A percentile compares a stretch with the other conserved stretches of the same genome.
phyloP scores from a whole-genome alignment of 2,797 vertebrate genomes.

The Echeneis naucrates region DNA sequence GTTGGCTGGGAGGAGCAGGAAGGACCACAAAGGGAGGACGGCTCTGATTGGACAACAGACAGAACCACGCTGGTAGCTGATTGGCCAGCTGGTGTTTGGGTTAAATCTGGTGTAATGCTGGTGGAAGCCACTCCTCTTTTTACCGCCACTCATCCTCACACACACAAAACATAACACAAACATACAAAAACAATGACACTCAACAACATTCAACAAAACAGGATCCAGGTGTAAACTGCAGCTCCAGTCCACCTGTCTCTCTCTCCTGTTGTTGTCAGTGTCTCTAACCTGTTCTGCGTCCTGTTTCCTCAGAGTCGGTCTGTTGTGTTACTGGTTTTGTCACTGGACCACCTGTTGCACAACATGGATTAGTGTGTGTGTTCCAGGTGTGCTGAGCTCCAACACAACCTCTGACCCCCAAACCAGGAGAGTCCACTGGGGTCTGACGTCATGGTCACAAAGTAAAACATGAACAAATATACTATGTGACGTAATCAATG shows the following conservation, averaged over 20 bases:
- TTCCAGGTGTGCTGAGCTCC: conserved; percentile 35
- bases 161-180: background rate
- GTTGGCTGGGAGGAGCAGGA: conserved; percentile 81
- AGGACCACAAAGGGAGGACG: conserved; percentile 1
- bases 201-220: background rate
- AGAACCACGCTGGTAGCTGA: conserved; percentile 27
- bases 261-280: conserved; percentile 3
- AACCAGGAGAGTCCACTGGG: too few relatives aligned
- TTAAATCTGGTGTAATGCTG: conserved; percentile 88
- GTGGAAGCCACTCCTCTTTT: conserved; percentile 92
- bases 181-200: background rate
- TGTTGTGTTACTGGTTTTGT: background rate
- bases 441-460: background rate
- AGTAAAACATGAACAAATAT: background rate
- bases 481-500: conserved; percentile 12
- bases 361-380: conserved; percentile 26
- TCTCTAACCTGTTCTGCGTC: conserved; percentile 25
- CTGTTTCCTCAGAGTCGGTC: conserved; percentile 33
- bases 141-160: conserved; percentile 83
- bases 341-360: conserved; percentile 15
- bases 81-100: conserved; percentile 59
- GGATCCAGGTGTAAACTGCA: too few relatives aligned
- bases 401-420: too few relatives aligned
- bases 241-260: background rate
- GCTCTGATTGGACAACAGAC: conserved; percentile 25